Base-by-base conservation (phyloP, 2,113 vertebrate species). In the Pao palembangensis region DNA sequence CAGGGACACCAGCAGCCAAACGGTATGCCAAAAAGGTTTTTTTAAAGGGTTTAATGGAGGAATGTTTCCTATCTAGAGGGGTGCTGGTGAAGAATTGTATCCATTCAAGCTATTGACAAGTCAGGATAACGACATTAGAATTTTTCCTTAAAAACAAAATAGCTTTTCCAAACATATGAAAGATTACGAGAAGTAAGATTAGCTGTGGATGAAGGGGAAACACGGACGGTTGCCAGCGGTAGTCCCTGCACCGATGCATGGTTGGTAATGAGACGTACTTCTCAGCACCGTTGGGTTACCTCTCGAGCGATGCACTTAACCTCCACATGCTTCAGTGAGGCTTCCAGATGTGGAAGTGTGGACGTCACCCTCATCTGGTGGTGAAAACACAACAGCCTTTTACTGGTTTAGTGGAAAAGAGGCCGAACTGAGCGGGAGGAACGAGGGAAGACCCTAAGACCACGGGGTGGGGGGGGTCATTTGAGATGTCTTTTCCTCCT, bases 401-500 rank as follows among this genome's bases (percentile, higher is more conserved):
- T 15, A 49, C 59, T 54, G 66, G 53, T 79, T 54, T 19, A 17
- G 62, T 28, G 60, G 53, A 20, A 47, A 48, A 34, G n/a, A 13
- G 28, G 52, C 28, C 34, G 23, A 18, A 38, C 31, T n/a, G 31
- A 54, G 52, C 8, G 31, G 20, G 64, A 61, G 56, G 63, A 70
- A 66, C 64, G 75, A 73, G 44, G n/a, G 59, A 3, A 47, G 49
- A 61, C 17, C 16, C n/a, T 17, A 3, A 1, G 16, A 3, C 3
- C 10, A 5, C 1, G 6, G 43, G 55, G 66, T 44, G 65, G 50
- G 1, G 73, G 59, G 55, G 71, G 85, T 85, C 79, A 87, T 82
- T 75, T 49, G 87, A 87, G 83, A 85, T 72, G 80, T 71, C 77
- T 85, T 84, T 87, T 87, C 87, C 87, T 87, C 80, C 79, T 74